Evolutionary conservation across 2,888 invertebrate species (phyloP).

Genomic region (Yponomeuta cagnagella): DNA sequence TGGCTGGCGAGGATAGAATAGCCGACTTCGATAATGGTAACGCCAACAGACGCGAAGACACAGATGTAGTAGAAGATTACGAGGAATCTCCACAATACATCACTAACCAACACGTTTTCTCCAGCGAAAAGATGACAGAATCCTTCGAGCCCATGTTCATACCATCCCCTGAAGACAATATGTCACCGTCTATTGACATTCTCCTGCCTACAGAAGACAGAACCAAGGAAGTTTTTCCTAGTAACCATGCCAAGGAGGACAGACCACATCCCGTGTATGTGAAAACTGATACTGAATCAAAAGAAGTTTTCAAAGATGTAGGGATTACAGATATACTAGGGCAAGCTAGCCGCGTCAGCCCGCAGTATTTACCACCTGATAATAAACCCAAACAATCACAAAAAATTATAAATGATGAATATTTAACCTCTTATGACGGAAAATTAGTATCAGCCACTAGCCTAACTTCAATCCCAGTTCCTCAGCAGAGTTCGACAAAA

Average conservation of each 20-base stretch:
- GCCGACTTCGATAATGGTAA: slow-evolving; percentile 37
- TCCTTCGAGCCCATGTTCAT: slow-evolving; percentile 88
- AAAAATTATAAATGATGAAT: slow-evolving; percentile 51
- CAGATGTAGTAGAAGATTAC: slow-evolving; percentile 63
- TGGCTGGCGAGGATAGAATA: slow-evolving; percentile 72
- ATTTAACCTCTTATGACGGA: slow-evolving; percentile 85
- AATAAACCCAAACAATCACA: slow-evolving; percentile 61
- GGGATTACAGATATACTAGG: slow-evolving; percentile 77
- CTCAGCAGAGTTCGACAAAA: slow-evolving; percentile 34
- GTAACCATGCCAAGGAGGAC: slow-evolving; percentile 64
- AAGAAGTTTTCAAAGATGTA: slow-evolving; percentile 53
- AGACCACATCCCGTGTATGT: slow-evolving; percentile 69
- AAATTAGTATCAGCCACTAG: slow-evolving; percentile 81
- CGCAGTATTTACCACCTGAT: slow-evolving; percentile 84
- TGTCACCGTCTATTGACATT: slow-evolving; percentile 23
- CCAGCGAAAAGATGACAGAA: slow-evolving; percentile 74
- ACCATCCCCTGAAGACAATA: slow-evolving; percentile 83
- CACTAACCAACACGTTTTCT: slow-evolving; percentile 26
- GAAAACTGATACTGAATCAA: slow-evolving; percentile 47
- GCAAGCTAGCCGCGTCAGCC: slow-evolving; percentile 82
- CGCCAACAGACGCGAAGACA: slow-evolving; percentile 71
- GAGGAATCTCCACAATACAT: slow-evolving; percentile 55
- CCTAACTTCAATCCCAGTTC: slow-evolving; percentile 73
- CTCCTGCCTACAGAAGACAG: slow-evolving; percentile 43
- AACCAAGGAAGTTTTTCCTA: slow-evolving; percentile 61